Base-by-base conservation (phyloP, 2,797 vertebrate genomes). In the Hippocampus kuda region DNA sequence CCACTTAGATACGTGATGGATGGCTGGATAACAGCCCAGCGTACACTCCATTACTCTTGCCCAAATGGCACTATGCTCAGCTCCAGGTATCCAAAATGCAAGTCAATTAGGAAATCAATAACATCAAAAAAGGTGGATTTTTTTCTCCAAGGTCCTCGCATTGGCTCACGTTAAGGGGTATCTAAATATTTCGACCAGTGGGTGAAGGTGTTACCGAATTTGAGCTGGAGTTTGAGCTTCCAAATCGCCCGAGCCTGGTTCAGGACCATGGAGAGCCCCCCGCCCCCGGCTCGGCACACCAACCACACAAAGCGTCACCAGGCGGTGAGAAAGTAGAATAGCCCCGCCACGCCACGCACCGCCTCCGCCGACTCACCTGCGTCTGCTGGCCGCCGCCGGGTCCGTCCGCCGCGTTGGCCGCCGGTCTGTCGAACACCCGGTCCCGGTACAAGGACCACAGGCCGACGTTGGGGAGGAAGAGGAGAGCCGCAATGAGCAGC, bases 381-480 rank as follows among this genome's bases (percentile, higher is more conserved):
- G 78, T 16, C n/a, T 54, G 72, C 20, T 70, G 69, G 56, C 70
- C 26, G 51, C 82, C 84, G 42, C 72, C 83, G 59, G 84, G 75
- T 53, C 74, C 82, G 65, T 88, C 89, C 75, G 51, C 75, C 2
- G 83, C 60, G 74, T 89, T 61, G 72, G 89, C 91, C 4, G 89
- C 84, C 64, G 88, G 84, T 89, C 85, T 90, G 84, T 93, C 93
- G 77, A 92, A 88, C 61, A 94, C 91, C 74, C 93, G 88, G 86
- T 97, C 95, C 71, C 92, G 83, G 90, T 95, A 95, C 67, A 96
- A 77, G 51, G 94, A 94, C 95, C 95, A 96, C 65, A 96, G 89
- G 73, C 95, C 95, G 81, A 95, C 94, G 89, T 95, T 96, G 11
- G 94, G 95, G 20, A 97, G 82, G 78, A 97, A 93, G 5, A 97